A percentile compares a stretch with the other conserved stretches of the same genome.
Evolutionary conservation across 2,888 invertebrate species (phyloP).

Genomic region (Caenorhabditis uteleia): DNA sequence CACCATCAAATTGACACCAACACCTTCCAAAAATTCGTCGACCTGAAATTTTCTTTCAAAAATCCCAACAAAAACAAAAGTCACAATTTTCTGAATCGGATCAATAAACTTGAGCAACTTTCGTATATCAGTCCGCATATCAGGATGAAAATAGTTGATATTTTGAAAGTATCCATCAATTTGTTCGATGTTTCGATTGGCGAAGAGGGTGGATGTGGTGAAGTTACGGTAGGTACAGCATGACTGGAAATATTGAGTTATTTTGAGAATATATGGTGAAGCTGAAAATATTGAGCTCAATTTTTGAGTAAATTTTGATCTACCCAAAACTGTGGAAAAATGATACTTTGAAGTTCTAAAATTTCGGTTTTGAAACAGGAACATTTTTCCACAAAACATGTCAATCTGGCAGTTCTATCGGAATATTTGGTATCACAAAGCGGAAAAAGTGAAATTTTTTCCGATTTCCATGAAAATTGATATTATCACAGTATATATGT

Average conservation of each 20-base stretch:
- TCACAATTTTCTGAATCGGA: constrained; percentile 3
- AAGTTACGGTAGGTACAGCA: constrained; percentile 53
- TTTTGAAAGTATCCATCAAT: constrained; percentile 63
- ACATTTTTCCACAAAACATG: no score
- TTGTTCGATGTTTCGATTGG: constrained; percentile 22
- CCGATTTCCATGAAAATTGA: no score
- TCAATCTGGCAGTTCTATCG: no score
- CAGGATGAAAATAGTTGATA: constrained; percentile 52
- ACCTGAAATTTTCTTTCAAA: constrained; percentile 5
- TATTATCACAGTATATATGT: no score
- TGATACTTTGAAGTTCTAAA: no score
- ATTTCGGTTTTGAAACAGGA: no score
- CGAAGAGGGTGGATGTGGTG: constrained; percentile 11
- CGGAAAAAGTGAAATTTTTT: no score
- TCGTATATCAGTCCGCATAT: constrained; percentile 6
- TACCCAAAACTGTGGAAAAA: neutral
- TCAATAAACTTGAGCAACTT: constrained; percentile 9
- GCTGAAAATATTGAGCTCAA: neutral
- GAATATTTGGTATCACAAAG: no score
- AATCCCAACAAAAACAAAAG: neutral
- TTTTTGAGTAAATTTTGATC: constrained; percentile 1
- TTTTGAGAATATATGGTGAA: neutral
- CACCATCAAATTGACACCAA: constrained; percentile 19
- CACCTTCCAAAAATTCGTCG: constrained; percentile 25
- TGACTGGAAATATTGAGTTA: constrained; percentile 22